Conservation (phyloP, 2,888 invertebrate species). For the Lepeophtheirus nordmannii region DNA sequence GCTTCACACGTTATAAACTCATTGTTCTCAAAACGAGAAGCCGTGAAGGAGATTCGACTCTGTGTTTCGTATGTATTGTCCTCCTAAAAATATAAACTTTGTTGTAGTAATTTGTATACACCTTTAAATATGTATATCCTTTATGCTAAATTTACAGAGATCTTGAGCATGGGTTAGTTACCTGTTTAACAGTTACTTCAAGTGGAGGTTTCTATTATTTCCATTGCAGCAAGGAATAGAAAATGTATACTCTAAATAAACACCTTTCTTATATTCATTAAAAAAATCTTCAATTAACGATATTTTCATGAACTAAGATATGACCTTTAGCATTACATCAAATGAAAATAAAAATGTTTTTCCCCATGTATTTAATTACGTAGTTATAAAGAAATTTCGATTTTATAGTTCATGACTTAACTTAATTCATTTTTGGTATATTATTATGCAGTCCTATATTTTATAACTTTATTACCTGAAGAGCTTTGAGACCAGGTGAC, state of each 20-base stretch:
- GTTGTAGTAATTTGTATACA: not conserved
- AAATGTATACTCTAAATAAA: not conserved
- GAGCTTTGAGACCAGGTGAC: constrained; percentile 14
- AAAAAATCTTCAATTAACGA: not conserved
- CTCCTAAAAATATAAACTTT: constrained; percentile 38
- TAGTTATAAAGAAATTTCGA: too few relatives aligned
- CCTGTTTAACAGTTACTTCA: constrained; percentile 16
- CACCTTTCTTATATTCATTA: not conserved
- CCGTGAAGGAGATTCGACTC: constrained; percentile 60
- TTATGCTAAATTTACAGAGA: too few relatives aligned
- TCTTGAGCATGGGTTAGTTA: constrained; percentile 1
- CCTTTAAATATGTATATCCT: too few relatives aligned
- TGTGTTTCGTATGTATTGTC: constrained; percentile 66
- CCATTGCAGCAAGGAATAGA: not conserved
- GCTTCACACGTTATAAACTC: constrained; percentile 62
- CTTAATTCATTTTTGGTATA: too few relatives aligned
- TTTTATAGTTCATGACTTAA: too few relatives aligned
- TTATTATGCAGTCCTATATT: too few relatives aligned
- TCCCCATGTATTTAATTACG: too few relatives aligned
- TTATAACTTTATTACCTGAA: constrained; percentile 13
- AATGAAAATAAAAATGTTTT: not conserved
- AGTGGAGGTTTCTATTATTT: constrained; percentile 7
- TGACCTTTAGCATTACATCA: not conserved
- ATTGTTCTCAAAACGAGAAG: constrained; percentile 60
- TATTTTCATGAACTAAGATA: not conserved